Evolutionary conservation across 2,797 vertebrate genomes (phyloP).

Genomic region (Parotocinclus haroldoi): DNA sequence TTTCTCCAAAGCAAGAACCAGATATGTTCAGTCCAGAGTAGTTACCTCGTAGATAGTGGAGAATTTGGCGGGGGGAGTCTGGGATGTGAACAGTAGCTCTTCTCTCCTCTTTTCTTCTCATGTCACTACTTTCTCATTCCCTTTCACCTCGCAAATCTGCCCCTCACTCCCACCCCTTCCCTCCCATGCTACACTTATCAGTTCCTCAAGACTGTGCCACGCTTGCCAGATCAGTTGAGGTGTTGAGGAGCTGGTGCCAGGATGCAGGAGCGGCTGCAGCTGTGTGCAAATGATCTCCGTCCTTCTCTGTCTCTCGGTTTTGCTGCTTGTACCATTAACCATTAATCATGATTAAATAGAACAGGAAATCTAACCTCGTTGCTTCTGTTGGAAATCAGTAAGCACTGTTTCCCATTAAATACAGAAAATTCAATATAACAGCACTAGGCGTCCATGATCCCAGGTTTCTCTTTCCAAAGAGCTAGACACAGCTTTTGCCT

Average conservation of each 20-base stretch:
- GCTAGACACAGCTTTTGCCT: too few relatives aligned
- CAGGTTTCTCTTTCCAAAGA: too few relatives aligned
- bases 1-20: background rate
- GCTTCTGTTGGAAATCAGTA: too few relatives aligned
- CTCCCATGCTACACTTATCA: conserved; percentile 30
- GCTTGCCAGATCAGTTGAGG: conserved; percentile 25
- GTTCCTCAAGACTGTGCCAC: conserved; percentile 8
- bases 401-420: too few relatives aligned
- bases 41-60: background rate
- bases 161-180: background rate
- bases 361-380: too few relatives aligned
- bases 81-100: conserved; percentile 2
- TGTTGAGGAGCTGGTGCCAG: conserved; percentile 3
- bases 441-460: too few relatives aligned
- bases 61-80: too few relatives aligned
- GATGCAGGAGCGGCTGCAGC: conserved; percentile 15
- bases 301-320: conserved; percentile 8
- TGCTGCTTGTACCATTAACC: too few relatives aligned
- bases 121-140: background rate
- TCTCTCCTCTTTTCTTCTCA: background rate
- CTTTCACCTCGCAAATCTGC: background rate
- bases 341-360: too few relatives aligned
- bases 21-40: background rate
- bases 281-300: background rate
- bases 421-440: too few relatives aligned